Evolutionary conservation across 1,140 invertebrate genomes (phyloP).

Genomic region (Drosophila oshimai): DNA sequence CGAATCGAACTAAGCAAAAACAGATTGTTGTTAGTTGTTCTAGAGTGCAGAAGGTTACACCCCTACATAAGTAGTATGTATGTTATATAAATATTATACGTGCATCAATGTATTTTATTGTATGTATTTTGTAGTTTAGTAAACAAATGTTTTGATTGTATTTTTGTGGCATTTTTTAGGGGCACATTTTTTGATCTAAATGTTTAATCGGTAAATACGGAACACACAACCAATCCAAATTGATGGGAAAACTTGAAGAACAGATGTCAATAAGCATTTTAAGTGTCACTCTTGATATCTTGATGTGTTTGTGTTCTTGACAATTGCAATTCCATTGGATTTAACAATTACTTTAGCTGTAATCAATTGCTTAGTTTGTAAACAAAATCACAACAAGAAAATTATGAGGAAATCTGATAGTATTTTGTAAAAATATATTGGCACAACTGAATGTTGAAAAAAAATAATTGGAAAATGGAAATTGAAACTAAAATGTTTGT

Average conservation of each 20-base stretch:
- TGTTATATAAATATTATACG: conserved; percentile 32
- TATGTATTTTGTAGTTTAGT: conserved; percentile 71
- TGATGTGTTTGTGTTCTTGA: conserved; percentile 50
- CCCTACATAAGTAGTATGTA: conserved; percentile 31
- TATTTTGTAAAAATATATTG: conserved; percentile 74
- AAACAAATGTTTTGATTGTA: conserved; percentile 75
- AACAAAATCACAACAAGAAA: conserved; percentile 14
- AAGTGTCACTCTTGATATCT: conserved; percentile 48
- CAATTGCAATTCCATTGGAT: conserved; percentile 40
- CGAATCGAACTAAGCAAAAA: conserved; percentile 12
- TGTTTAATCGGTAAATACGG: conserved; percentile 48
- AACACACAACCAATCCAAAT: conserved; percentile 25
- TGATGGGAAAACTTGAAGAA: conserved; percentile 20
- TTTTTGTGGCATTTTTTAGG: conserved; percentile 76
- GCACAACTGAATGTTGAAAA: conserved; percentile 51
- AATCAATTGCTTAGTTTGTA: conserved; percentile 39
- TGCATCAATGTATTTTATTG: conserved; percentile 60
- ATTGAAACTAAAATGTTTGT: conserved; percentile 21
- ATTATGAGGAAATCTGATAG: conserved; percentile 23
- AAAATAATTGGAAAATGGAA: conserved; percentile 10
- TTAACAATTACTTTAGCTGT: conserved; percentile 46
- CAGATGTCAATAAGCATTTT: conserved; percentile 58
- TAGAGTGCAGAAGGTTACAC: conserved; percentile 43
- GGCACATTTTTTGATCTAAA: conserved; percentile 72
- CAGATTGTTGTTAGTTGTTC: conserved; percentile 66